Evolutionary conservation across 2,888 invertebrate genomes (phyloP).

Genomic region (Poecilobothrus nobilitatus): DNA sequence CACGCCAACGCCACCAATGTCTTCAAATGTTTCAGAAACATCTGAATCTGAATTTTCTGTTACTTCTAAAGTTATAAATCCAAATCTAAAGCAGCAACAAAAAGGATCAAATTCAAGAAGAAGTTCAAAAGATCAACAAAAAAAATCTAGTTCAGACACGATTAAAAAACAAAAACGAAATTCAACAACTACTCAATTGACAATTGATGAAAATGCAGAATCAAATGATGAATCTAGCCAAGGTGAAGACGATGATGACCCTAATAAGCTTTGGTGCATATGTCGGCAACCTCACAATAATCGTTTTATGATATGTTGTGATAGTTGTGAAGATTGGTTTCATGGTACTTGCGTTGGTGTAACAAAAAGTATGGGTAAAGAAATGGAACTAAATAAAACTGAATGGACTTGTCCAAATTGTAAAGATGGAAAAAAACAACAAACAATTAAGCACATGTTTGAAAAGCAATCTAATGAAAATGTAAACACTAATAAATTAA

Average conservation of each 20-base stretch:
- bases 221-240: slow-evolving; percentile 14
- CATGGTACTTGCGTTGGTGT: slow-evolving; percentile 96
- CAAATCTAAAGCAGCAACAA: too few relatives aligned
- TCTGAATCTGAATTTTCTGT: background rate
- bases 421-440: slow-evolving; percentile 47
- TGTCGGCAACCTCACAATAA: slow-evolving; percentile 92
- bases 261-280: slow-evolving; percentile 88
- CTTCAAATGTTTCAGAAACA: slow-evolving; percentile 17
- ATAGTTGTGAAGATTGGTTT: slow-evolving; percentile 93
- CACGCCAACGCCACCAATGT: background rate
- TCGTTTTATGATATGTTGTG: slow-evolving; percentile 96
- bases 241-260: slow-evolving; percentile 75
- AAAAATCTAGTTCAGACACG: slow-evolving; percentile 8
- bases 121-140: slow-evolving; percentile 9
- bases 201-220: slow-evolving; percentile 13
- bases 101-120: background rate
- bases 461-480: background rate
- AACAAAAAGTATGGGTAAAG: slow-evolving; percentile 80
- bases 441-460: slow-evolving; percentile 16
- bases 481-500: background rate
- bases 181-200: slow-evolving; percentile 16
- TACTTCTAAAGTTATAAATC: background rate
- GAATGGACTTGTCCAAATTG: slow-evolving; percentile 89
- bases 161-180: slow-evolving; percentile 15
- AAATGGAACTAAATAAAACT: slow-evolving; percentile 80